These are phyloP conservation scores for Ophioninae sp. DNA, from an alignment of 2,888 invertebrate species.

Conservation along the genomic window DNA sequence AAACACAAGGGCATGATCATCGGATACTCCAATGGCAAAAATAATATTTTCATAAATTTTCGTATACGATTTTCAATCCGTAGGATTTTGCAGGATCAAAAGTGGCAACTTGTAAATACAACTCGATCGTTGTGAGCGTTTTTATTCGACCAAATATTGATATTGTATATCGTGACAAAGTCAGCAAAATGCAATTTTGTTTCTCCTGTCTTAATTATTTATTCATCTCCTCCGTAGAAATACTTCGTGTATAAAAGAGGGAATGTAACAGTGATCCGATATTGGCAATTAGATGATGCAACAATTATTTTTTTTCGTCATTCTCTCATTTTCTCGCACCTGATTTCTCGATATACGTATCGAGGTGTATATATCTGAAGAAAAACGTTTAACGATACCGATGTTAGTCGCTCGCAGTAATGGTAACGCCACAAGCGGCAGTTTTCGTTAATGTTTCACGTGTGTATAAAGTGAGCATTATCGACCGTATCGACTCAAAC, in stretches of 20 bases:
- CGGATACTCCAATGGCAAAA: not conserved
- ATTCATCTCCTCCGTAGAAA: conserved; percentile 63
- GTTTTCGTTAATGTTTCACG: conserved; percentile 43
- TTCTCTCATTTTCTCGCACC: conserved; percentile 25
- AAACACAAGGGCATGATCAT: not conserved
- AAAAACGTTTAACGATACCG: conserved; percentile 48
- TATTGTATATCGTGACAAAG: conserved; percentile 12
- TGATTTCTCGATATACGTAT: conserved; percentile 28
- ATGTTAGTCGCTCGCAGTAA: conserved; percentile 35
- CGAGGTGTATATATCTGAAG: conserved; percentile 26
- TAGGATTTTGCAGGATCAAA: not conserved
- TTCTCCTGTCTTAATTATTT: conserved; percentile 44
- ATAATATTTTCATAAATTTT: not conserved
- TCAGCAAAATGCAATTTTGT: conserved; percentile 36
- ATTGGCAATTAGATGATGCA: conserved; percentile 54
- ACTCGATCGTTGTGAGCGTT: conserved; percentile 26
- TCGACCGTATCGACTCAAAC: conserved; percentile 36
- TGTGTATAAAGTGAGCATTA: conserved; percentile 52
- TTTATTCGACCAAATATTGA: conserved; percentile 1
- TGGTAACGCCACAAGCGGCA: conserved; percentile 35
- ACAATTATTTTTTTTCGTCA: conserved; percentile 40
- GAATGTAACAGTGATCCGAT: conserved; percentile 67
- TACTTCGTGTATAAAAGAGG: conserved; percentile 66
- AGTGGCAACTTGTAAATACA: not conserved
- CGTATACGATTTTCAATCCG: not conserved